Base-by-base conservation (phyloP, 2,797 vertebrate species). In the Anabacerthia variegaticeps region DNA sequence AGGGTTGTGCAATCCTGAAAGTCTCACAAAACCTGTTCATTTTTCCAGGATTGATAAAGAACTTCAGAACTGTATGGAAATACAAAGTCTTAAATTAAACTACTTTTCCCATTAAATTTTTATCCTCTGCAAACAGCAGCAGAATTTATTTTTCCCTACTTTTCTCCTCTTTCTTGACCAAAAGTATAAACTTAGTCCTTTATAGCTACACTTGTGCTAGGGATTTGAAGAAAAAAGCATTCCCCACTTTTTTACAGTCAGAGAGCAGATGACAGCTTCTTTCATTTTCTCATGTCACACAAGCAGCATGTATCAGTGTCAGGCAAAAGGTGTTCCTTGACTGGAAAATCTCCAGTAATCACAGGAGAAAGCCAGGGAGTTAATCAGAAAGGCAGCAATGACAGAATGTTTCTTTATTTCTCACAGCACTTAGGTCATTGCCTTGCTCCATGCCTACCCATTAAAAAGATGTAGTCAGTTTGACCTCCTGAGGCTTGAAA, bases 301-400 rank as follows among this genome's bases (percentile, higher is more conserved):
- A 91, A 92, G 73, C 92, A 95, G 79, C 85, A 62, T 68, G 81
- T 69, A 84, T 81, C 72, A 68, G 58, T 91, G 78, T 88, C 78
- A 92, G 72, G 87, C 65, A 89, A 76, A 95, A 95, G 87, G 89
- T 92, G 91, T 81, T 89, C 69, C 69, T 92, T 78, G 85, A 84
- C 91, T 91, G 66, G 95, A 97, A 93, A 95, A 94, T 84, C 92
- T 94, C 92, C 91, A 95, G 61, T 88, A 94, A 96, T 93, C 91
- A 89, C 89, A 96, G 73, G 49, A 94, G 82, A 95, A 94, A 92
- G 59, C 61, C 72, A 56, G 75, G 71, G 78, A 93, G 79, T 92
- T 96, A 95, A 94, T 93, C 92, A 93, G 91, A 74, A 88, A 94
- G 89, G 89, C 89, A 93, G 82, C 68, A 89, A n/a, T 55, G 81